A percentile compares a stretch with the other conserved stretches of the same genome.
These are phyloP conservation scores for Epicauta chinensis DNA, from an alignment of 1,140 invertebrate species.

Conservation along the genomic window DNA sequence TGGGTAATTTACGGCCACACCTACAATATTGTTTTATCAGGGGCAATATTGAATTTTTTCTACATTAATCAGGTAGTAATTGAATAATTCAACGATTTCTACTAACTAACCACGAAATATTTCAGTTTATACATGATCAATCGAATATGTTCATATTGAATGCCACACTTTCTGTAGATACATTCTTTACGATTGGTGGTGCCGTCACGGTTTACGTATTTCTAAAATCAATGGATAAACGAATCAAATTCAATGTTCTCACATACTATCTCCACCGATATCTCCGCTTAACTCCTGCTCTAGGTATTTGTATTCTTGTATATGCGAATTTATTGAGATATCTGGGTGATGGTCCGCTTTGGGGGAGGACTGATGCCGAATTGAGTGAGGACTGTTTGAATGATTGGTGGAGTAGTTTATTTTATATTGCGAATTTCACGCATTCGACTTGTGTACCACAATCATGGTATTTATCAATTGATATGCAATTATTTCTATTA, in stretches of 20 bases:
- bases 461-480: constrained; percentile 18
- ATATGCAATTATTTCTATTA: constrained; percentile 19
- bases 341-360: constrained; percentile 50
- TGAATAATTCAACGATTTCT: too few relatives aligned
- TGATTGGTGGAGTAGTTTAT: constrained; percentile 49
- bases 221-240: constrained; percentile 44
- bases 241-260: constrained; percentile 28
- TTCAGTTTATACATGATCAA: neutral
- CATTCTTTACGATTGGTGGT: constrained; percentile 52
- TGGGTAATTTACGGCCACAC: constrained; percentile 60
- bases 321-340: constrained; percentile 49
- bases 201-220: constrained; percentile 49
- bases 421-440: constrained; percentile 47
- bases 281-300: constrained; percentile 42
- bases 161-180: constrained; percentile 47
- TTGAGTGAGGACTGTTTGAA: constrained; percentile 35
- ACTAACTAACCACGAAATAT: too few relatives aligned
- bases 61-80: too few relatives aligned
- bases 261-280: constrained; percentile 25
- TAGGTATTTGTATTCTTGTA: constrained; percentile 49
- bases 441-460: constrained; percentile 4
- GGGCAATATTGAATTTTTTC: too few relatives aligned
- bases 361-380: constrained; percentile 34
- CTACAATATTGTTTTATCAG: too few relatives aligned
- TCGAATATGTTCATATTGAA: neutral